Conservation (phyloP, 2,113 vertebrate species). For the Pedetes capensis region DNA sequence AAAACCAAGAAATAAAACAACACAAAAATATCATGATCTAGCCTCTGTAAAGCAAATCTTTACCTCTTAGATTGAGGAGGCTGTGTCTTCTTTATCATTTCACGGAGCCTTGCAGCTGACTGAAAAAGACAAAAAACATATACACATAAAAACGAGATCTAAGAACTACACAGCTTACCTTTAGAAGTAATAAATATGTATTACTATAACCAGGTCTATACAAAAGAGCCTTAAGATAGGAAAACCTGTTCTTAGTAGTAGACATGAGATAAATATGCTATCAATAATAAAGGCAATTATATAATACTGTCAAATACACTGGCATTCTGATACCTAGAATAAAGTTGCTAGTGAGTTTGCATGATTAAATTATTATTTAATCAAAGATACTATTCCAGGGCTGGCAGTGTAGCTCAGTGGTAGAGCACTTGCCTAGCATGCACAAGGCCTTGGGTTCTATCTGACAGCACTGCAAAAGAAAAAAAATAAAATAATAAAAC, state of each 20-base stretch:
- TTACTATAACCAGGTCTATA: neutral
- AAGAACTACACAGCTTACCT: neutral
- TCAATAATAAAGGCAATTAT: slow-evolving; percentile 20
- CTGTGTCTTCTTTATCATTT: slow-evolving; percentile 66
- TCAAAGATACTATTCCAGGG: neutral
- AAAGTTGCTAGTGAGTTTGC: slow-evolving; percentile 7
- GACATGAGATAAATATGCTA: slow-evolving; percentile 16
- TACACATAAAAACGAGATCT: slow-evolving; percentile 5
- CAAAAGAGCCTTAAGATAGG: neutral
- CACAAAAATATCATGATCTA: neutral
- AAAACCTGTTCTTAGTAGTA: neutral
- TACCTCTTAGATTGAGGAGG: slow-evolving; percentile 80
- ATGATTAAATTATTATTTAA: slow-evolving; percentile 18
- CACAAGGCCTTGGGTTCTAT: neutral
- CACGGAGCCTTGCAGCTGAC: slow-evolving; percentile 82
- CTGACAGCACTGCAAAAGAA: neutral
- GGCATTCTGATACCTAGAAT: neutral
- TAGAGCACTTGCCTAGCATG: neutral
- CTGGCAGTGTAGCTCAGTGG: neutral
- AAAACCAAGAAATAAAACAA: no score
- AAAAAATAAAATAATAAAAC: neutral
- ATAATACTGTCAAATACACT: neutral
- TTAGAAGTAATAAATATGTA: slow-evolving; percentile 42
- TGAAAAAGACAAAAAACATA: slow-evolving; percentile 71
- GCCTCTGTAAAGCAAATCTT: neutral